These are phyloP conservation scores for Geodia barretti DNA, from an alignment of 37 sponge, comb jelly and placozoan species.

Conservation along the genomic window DNA sequence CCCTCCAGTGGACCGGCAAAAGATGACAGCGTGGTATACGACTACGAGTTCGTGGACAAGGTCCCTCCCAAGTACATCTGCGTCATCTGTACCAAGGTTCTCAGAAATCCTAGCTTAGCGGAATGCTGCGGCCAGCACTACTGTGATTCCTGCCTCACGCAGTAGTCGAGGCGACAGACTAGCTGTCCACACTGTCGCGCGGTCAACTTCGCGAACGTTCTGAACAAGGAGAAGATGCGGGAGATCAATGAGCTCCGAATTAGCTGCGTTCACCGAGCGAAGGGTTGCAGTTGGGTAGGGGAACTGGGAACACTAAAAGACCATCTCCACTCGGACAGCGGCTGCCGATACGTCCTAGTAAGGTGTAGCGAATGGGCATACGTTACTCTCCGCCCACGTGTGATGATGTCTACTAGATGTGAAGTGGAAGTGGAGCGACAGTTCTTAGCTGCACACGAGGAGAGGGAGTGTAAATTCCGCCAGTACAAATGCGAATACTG, in stretches of 20 bases:
- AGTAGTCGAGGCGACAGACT: neutral
- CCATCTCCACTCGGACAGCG: conserved; percentile 5
- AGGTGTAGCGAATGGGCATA: neutral
- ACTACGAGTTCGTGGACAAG: conserved; percentile 6
- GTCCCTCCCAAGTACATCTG: neutral
- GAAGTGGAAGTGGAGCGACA: neutral
- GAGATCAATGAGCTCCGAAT: conserved; percentile 17
- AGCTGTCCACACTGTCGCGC: conserved; percentile 25
- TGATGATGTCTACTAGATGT: conserved; percentile 13
- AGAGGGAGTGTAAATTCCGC: neutral
- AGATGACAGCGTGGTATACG: too few species aligned
- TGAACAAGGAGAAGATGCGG: conserved; percentile 7
- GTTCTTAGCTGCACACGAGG: neutral
- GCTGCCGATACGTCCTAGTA: neutral
- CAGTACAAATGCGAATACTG: conserved; percentile 21
- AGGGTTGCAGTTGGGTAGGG: conserved; percentile 19
- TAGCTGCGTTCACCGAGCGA: neutral
- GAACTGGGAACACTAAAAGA: neutral
- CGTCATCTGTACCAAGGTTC: neutral
- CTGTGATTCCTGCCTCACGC: conserved; percentile 10
- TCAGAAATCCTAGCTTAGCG: neutral
- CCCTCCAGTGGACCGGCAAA: too few species aligned
- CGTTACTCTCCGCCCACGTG: too few species aligned
- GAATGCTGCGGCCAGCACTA: conserved; percentile 25
- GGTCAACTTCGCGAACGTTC: neutral